phyloP scores from a whole-genome alignment of 2,888 invertebrate species.

The Eupithecia abbreviata region DNA sequence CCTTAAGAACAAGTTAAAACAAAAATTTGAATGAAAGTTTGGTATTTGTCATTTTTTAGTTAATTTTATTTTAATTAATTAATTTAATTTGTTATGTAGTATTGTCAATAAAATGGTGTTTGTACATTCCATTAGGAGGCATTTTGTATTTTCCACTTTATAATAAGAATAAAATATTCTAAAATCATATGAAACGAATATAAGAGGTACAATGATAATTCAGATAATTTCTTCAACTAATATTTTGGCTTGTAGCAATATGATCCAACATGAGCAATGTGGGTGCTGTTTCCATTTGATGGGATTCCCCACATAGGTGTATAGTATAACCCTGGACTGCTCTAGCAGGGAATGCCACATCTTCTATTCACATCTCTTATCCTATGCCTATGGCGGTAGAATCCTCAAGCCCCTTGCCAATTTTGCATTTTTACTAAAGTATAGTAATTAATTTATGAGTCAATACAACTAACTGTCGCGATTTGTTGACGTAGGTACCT shows the following conservation, averaged over 20 bases:
- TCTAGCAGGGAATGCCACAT: no score
- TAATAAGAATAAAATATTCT: not conserved
- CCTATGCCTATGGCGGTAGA: no score
- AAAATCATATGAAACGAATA: not conserved
- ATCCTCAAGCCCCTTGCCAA: no score
- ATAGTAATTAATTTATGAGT: no score
- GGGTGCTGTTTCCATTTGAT: no score
- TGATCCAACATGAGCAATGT: no score
- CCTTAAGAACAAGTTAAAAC: conserved; percentile 90
- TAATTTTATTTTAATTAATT: conserved; percentile 61
- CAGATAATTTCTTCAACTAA: not conserved
- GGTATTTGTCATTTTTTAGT: conserved; percentile 54
- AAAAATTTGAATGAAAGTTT: conserved; percentile 88
- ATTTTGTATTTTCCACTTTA: conserved; percentile 31
- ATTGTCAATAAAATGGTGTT: conserved; percentile 64
- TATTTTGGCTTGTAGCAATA: not conserved
- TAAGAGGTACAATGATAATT: not conserved
- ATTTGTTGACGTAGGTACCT: no score
- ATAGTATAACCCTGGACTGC: no score
- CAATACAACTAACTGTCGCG: no score
- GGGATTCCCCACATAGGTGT: no score
- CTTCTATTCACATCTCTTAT: no score
- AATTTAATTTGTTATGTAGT: conserved; percentile 32
- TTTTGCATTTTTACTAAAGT: no score
- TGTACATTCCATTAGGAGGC: conserved; percentile 66